These are phyloP conservation scores for Alectura lathami DNA, from an alignment of 2,113 vertebrate species.

Conservation along the genomic window DNA sequence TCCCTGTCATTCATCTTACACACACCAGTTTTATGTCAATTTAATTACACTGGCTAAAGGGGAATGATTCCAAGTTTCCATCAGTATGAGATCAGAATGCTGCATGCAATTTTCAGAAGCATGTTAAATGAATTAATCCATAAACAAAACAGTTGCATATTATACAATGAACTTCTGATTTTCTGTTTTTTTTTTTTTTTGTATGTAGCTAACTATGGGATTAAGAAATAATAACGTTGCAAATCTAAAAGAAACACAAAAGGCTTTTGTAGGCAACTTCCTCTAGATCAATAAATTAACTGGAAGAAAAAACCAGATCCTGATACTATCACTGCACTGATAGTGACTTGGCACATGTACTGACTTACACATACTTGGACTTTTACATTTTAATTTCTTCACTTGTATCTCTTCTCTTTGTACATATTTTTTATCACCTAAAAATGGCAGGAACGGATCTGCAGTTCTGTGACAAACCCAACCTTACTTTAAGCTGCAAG, in stretches of 20 bases:
- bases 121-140: background rate
- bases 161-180: background rate
- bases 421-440: background rate
- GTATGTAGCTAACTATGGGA: background rate
- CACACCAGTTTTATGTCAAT: background rate
- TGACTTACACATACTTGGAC: background rate
- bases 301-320: background rate
- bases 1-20: background rate
- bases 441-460: background rate
- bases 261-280: background rate
- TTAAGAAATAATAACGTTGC: background rate
- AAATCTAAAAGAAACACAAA: background rate
- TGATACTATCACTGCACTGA: background rate
- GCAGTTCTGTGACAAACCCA: background rate
- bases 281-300: background rate
- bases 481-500: background rate
- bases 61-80: background rate
- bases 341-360: background rate
- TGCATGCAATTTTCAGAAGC: background rate
- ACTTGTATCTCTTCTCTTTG: background rate
- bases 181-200: constrained; percentile 22
- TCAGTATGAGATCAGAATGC: background rate
- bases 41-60: constrained; percentile 9
- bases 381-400: background rate
- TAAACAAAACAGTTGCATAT: background rate